Evolutionary conservation across 2,113 vertebrate genomes (phyloP).

Genomic region (Sakesphorus luctuosus): DNA sequence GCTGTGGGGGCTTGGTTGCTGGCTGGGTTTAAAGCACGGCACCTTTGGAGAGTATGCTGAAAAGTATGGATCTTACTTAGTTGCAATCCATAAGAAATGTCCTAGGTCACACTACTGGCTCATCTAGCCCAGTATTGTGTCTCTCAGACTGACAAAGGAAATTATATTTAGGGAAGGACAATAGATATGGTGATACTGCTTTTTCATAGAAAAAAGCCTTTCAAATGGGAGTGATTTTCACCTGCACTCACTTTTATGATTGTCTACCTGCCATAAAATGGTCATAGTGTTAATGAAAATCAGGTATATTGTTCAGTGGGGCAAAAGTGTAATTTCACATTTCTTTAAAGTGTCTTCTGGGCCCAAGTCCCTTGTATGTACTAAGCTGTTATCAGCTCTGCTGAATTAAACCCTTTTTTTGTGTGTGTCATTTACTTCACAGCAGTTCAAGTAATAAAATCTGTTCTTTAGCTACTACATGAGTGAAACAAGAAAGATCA

Average conservation of each 20-base stretch:
- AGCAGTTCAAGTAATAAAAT: background rate
- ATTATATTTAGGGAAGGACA: background rate
- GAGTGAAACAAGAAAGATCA: background rate
- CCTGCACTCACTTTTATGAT: background rate
- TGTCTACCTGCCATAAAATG: background rate
- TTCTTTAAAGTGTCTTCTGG: background rate
- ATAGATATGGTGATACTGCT: background rate
- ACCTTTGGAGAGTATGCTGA: background rate
- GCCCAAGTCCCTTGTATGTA: background rate
- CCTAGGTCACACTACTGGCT: background rate
- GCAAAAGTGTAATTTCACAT: background rate
- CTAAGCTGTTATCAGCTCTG: background rate
- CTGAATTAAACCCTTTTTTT: background rate
- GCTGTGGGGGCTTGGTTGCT: rapidly evolving
- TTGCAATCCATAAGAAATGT: background rate
- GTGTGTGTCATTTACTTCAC: background rate
- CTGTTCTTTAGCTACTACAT: background rate
- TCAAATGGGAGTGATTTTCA: background rate
- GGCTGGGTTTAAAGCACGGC: rapidly evolving
- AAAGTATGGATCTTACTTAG: background rate
- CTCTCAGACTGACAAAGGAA: background rate
- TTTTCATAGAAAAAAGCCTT: background rate
- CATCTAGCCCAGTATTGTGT: background rate
- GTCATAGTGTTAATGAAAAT: background rate
- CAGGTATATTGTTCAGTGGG: background rate